phyloP scores from a whole-genome alignment of 1,140 invertebrate genomes.

The Drosophila aff. region DNA sequence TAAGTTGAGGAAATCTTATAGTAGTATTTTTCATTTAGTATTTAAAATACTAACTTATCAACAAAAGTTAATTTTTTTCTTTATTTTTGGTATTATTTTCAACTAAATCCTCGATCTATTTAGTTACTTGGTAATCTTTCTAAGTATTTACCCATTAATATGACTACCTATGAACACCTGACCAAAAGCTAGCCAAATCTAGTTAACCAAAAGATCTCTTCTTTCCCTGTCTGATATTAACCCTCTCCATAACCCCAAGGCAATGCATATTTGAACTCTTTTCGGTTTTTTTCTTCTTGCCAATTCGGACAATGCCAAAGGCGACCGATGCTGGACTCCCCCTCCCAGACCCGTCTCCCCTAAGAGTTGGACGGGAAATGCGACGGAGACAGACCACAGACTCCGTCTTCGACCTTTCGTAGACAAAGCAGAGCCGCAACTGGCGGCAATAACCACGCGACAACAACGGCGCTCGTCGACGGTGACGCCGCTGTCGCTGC shows the following conservation, averaged over 20 bases:
- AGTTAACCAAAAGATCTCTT: slow-evolving; percentile 32
- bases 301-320: slow-evolving; percentile 28
- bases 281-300: slow-evolving; percentile 16
- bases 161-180: not conserved
- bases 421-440: slow-evolving; percentile 80
- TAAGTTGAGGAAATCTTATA: too few relatives aligned
- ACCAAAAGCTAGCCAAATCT: not conserved
- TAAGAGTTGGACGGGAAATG: slow-evolving; percentile 20
- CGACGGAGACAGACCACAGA: slow-evolving; percentile 61
- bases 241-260: slow-evolving; percentile 20
- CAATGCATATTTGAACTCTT: slow-evolving; percentile 51
- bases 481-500: slow-evolving; percentile 66
- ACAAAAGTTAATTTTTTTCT: too few relatives aligned
- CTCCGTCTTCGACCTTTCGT: slow-evolving; percentile 80
- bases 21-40: too few relatives aligned
- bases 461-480: slow-evolving; percentile 71
- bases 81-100: too few relatives aligned
- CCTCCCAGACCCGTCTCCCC: not conserved
- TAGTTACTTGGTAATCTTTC: not conserved
- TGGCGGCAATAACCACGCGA: slow-evolving; percentile 57
- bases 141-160: not conserved
- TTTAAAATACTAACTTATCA: too few relatives aligned
- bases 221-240: not conserved
- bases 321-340: slow-evolving; percentile 6
- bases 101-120: not conserved